phyloP scores from a whole-genome alignment of 2,113 vertebrate species.

The Mobula hypostoma region DNA sequence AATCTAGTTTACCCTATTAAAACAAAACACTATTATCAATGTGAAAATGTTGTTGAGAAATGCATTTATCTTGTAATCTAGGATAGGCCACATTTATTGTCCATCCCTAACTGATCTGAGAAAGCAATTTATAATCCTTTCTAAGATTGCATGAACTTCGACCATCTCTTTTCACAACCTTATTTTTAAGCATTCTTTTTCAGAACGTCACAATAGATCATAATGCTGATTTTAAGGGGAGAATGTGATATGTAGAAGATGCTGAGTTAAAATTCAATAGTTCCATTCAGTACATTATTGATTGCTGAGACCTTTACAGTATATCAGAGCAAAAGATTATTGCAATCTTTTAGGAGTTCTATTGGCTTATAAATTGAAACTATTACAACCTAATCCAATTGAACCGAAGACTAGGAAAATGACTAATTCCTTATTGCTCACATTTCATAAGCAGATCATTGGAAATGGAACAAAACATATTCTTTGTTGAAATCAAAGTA shows the following conservation, averaged over 20 bases:
- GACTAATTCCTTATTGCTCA: neutral
- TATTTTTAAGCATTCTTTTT: neutral
- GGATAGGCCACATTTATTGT: neutral
- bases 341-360: neutral
- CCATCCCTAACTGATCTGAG: neutral
- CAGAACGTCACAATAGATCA: neutral
- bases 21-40: neutral
- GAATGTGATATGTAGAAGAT: neutral
- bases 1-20: neutral
- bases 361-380: conserved; percentile 19
- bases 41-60: neutral
- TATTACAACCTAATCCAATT: conserved; percentile 24
- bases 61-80: neutral
- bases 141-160: neutral
- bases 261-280: neutral
- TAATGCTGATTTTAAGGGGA: neutral
- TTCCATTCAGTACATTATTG: neutral
- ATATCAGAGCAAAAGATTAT: neutral
- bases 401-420: conserved; percentile 12
- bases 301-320: neutral
- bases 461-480: neutral
- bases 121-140: neutral
- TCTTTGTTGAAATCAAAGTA: neutral
- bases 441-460: neutral
- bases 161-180: neutral